Evolutionary conservation across 2,888 invertebrate species (phyloP).

Genomic region (Protula sp.): DNA sequence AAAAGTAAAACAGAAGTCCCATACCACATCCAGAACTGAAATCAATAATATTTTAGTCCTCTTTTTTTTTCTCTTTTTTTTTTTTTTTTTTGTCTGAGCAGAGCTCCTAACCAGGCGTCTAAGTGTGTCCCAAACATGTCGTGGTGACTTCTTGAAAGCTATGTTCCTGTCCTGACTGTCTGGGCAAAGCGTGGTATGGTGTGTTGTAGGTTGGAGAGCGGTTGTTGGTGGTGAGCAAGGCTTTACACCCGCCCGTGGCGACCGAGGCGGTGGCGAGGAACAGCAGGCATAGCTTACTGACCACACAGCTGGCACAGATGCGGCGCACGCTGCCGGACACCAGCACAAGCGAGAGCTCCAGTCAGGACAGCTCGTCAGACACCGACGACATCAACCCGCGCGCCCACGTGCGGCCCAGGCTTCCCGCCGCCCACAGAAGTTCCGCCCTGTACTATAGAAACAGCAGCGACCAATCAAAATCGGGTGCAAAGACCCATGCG

Average conservation of each 20-base stretch:
- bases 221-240: slow-evolving; percentile 50
- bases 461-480: background rate
- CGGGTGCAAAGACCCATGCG: background rate
- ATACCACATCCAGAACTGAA: no score
- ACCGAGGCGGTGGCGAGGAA: background rate
- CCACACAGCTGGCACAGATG: slow-evolving; percentile 21
- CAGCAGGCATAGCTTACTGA: slow-evolving; percentile 18
- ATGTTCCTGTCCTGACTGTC: no score
- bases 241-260: slow-evolving; percentile 11
- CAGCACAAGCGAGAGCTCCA: slow-evolving; percentile 22
- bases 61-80: no score
- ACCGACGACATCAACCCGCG: slow-evolving; percentile 8
- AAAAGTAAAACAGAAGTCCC: no score
- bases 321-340: slow-evolving; percentile 12
- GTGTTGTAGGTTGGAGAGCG: slow-evolving; percentile 51
- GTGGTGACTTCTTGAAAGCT: no score
- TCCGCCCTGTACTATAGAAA: background rate
- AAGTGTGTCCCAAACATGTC: no score
- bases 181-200: no score
- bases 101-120: no score
- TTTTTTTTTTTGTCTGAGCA: no score
- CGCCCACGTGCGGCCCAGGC: background rate
- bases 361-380: slow-evolving; percentile 23
- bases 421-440: background rate
- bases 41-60: no score